Evolutionary conservation across 1,140 invertebrate species (phyloP), one percentile per base, ranked within the genome.

Genomic region (Hylyphantes graminicola): DNA sequence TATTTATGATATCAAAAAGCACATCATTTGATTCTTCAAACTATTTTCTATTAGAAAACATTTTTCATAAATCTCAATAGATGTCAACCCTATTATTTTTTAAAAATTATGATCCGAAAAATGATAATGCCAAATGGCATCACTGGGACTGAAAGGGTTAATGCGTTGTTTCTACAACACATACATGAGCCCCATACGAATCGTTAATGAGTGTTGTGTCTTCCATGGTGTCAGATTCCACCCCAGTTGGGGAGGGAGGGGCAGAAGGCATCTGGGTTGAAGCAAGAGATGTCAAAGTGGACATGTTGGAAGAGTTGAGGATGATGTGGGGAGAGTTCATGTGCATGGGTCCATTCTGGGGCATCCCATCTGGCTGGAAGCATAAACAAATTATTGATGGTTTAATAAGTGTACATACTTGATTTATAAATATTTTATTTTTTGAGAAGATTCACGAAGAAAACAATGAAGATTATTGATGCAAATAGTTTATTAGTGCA

Each of bases 251-350:
- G 1, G 76, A 85, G n/a, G 76, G 76, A 9, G 83, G 83, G 13
- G 76, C 75, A 64, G 83, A 85, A n/a, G 83, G 75, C n/a, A 85
- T 73, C 10, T 85, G 83, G 48, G 75, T 79, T 13, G 83, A 78
- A 17, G 83, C 83, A 61, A 85, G 17, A 48, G 83, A 85, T n/a
- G 74, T 85, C 51, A 83, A 55, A 13, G 78, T 50, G 7, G 65
- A 17, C n/a, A 35, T 50, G 73, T 74, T 65, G n/a, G 73, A 35
- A 53, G 63, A 21, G 55, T 70, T 77, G 12, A 85, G 68, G 19
- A 84, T 76, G 21, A 85, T 55, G 63, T 68, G 82, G 10, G 73
- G 74, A 48, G 81, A 7, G 68, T 75, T 83, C 64, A 83, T 67
- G 19, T 83, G 68, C 0, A 82, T 50, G 15, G 68, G 51, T n/a